phyloP scores from a whole-genome alignment of 2,797 vertebrate species.

The Pantherophis vulpinus region DNA sequence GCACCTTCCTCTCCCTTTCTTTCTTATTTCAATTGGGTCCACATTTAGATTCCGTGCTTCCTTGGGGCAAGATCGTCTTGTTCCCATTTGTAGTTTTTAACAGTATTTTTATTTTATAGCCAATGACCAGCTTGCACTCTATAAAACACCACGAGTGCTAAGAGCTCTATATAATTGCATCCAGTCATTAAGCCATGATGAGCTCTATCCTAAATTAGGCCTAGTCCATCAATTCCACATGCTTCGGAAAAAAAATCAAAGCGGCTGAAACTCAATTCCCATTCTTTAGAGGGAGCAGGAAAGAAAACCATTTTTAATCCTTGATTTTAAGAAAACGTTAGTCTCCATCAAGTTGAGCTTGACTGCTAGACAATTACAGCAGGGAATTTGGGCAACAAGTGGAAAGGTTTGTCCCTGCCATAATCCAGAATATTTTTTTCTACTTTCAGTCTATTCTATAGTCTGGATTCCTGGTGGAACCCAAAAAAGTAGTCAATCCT shows the following conservation, averaged over 20 bases:
- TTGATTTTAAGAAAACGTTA: neutral
- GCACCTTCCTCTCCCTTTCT: neutral
- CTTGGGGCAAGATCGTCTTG: neutral
- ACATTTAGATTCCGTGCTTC: neutral
- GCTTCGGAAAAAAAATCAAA: neutral
- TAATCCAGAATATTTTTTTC: neutral
- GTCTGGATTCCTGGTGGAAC: neutral
- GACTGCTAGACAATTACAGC: neutral
- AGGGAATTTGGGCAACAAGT: neutral
- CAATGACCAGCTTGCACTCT: neutral
- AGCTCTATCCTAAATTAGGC: neutral
- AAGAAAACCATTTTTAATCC: neutral
- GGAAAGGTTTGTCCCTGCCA: neutral
- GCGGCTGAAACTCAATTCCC: too few species aligned
- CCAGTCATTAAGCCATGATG: neutral
- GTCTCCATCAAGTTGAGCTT: neutral
- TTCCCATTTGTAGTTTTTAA: neutral
- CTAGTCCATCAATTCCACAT: neutral
- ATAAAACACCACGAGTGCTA: neutral
- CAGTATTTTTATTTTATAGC: neutral
- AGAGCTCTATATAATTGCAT: neutral
- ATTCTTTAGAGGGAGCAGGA: neutral
- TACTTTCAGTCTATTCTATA: neutral
- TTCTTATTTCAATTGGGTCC: neutral
- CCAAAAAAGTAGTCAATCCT: neutral